Percentiles rank a stretch among this genome's conserved stretches.
Conservation (phyloP, 2,797 vertebrate species). For the Lepidocolaptes lacrymiger region DNA sequence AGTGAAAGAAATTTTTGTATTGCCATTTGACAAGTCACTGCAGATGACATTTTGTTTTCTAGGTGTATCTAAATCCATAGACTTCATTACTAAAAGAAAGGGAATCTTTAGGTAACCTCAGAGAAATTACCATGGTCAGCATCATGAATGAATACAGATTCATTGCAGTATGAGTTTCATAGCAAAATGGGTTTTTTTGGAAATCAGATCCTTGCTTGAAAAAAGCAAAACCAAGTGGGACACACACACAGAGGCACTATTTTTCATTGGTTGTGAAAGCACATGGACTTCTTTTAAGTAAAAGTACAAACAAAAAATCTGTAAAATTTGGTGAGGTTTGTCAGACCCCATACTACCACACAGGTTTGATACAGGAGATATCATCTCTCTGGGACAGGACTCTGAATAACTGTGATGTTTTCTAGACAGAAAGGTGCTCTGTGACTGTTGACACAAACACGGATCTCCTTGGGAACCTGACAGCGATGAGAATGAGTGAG, state of each 20-base stretch:
- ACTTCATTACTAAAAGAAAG: background rate
- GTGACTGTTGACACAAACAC: background rate
- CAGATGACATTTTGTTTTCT: background rate
- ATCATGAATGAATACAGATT: background rate
- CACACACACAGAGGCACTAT: background rate
- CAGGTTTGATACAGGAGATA: background rate
- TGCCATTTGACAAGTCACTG: background rate
- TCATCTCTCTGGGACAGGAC: background rate
- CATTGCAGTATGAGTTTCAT: background rate
- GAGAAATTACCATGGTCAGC: background rate
- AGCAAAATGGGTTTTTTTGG: background rate
- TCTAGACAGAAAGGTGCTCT: background rate
- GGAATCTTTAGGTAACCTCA: background rate
- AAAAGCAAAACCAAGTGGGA: background rate
- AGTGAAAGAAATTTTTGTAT: background rate
- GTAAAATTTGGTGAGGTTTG: background rate
- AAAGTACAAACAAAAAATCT: background rate
- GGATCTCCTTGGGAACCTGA: background rate
- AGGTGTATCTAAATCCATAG: background rate
- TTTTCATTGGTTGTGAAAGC: background rate
- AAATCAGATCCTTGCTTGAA: slow-evolving; percentile 3
- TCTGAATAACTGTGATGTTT: background rate
- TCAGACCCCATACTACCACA: background rate
- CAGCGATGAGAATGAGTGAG: background rate
- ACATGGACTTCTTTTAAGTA: background rate